phyloP scores from a whole-genome alignment of 2,888 invertebrate species.

The Drosophila anomalipes region DNA sequence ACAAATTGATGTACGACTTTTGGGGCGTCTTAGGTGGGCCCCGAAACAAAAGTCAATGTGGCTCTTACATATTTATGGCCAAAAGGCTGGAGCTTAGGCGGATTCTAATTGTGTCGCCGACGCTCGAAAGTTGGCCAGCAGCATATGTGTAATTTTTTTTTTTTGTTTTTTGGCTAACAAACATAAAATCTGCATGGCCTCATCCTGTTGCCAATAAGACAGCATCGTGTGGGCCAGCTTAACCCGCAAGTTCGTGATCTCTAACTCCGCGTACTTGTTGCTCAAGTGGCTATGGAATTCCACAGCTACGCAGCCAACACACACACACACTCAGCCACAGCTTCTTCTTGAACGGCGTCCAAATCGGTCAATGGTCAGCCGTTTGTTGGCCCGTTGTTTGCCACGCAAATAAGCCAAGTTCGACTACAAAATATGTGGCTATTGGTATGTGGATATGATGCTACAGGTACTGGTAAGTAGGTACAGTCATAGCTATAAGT shows the following conservation, averaged over 20 bases:
- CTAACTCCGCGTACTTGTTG: constrained; percentile 65
- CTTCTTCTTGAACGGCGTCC: constrained; percentile 37
- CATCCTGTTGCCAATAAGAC: constrained; percentile 45
- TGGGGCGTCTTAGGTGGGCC: constrained; percentile 63
- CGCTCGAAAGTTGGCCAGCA: constrained; percentile 63
- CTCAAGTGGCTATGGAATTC: constrained; percentile 74
- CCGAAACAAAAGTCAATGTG: constrained; percentile 46
- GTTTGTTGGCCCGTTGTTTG: constrained; percentile 68
- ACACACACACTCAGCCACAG: constrained; percentile 5
- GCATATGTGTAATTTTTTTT: not conserved
- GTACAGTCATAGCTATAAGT: constrained; percentile 38
- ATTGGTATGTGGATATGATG: constrained; percentile 42
- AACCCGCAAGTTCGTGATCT: constrained; percentile 77
- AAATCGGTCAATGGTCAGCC: constrained; percentile 78
- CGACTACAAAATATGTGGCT: constrained; percentile 54
- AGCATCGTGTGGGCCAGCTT: constrained; percentile 68
- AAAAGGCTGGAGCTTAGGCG: constrained; percentile 39
- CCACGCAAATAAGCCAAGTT: constrained; percentile 70
- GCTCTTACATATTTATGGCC: constrained; percentile 60
- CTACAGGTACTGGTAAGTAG: constrained; percentile 30
- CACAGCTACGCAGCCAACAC: constrained; percentile 66
- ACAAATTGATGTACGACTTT: constrained; percentile 64
- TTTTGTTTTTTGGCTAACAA: not conserved
- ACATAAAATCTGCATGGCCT: constrained; percentile 44
- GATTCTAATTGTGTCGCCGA: constrained; percentile 72